A percentile compares a stretch with the other conserved stretches of the same genome.
Evolutionary conservation across 2,797 vertebrate genomes (phyloP).

Genomic region (Sebastes elongatus): DNA sequence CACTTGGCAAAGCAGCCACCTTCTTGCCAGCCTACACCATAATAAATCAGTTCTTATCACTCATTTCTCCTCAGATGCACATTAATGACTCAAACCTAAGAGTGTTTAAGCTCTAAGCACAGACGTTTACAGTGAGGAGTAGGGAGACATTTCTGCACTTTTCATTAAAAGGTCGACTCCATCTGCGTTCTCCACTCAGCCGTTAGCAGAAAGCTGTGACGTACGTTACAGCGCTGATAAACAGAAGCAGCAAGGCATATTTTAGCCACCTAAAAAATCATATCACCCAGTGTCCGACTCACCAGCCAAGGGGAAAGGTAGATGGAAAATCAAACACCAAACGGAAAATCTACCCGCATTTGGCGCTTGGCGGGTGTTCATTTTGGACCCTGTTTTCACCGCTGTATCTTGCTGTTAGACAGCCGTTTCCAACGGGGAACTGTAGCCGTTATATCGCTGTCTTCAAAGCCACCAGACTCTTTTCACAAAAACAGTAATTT

Average conservation of each 20-base stretch:
- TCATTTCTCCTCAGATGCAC: neutral
- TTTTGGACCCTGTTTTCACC: fast-evolving
- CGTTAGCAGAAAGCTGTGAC: neutral
- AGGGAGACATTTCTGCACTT: neutral
- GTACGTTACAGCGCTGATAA: neutral
- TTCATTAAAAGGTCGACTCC: conserved; percentile 1
- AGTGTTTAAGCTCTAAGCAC: neutral
- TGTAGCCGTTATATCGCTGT: too few species aligned
- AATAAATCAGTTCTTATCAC: conserved; percentile 1
- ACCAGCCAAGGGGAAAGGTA: too few species aligned
- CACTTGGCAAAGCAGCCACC: conserved; percentile 10
- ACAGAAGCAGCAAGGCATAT: neutral
- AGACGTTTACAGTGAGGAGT: neutral
- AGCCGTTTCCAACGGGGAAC: too few species aligned
- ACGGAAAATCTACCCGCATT: too few species aligned
- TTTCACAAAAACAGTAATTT: too few species aligned
- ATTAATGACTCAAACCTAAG: conserved; percentile 1
- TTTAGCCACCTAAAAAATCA: neutral
- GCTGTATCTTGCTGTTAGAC: too few species aligned
- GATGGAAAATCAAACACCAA: too few species aligned
- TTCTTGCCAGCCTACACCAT: neutral
- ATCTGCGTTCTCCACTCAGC: neutral
- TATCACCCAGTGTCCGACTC: neutral
- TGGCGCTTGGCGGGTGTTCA: too few species aligned
- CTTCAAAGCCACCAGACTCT: too few species aligned